phyloP scores from a whole-genome alignment of 1,140 invertebrate genomes.

The Gonatopus flavifemur region DNA sequence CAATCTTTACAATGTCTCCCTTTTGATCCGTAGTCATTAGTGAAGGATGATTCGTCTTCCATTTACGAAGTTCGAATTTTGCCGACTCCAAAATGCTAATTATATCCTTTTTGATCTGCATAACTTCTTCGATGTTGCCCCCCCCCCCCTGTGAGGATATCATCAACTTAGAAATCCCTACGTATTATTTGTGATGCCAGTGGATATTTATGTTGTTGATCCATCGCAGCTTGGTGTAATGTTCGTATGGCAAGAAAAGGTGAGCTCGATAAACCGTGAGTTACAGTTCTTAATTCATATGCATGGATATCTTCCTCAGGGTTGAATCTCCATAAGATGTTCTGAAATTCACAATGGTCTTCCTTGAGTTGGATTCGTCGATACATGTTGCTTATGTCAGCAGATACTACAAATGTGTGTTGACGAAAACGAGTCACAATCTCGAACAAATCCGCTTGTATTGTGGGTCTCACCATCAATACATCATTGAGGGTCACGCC shows the following conservation, averaged over 20 bases:
- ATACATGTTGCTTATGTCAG: slow-evolving; percentile 1
- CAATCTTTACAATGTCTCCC: not conserved
- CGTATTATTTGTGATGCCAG: slow-evolving; percentile 16
- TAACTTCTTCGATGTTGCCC: not conserved
- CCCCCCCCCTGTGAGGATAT: slow-evolving; percentile 27
- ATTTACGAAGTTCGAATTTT: slow-evolving; percentile 14
- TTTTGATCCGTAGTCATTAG: not conserved
- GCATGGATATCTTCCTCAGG: slow-evolving; percentile 1
- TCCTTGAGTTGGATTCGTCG: slow-evolving; percentile 12
- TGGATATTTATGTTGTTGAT: slow-evolving; percentile 17
- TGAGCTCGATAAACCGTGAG: too few relatives aligned
- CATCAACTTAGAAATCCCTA: slow-evolving; percentile 40
- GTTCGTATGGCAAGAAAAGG: slow-evolving; percentile 31
- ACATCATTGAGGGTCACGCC: not conserved
- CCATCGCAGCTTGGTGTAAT: slow-evolving; percentile 19
- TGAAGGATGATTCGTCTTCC: slow-evolving; percentile 3
- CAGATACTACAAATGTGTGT: not conserved
- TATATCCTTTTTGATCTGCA: not conserved
- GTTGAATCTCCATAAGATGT: slow-evolving; percentile 39
- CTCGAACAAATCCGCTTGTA: not conserved
- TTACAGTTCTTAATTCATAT: slow-evolving; percentile 26
- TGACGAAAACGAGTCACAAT: not conserved
- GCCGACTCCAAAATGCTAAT: not conserved
- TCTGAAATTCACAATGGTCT: slow-evolving; percentile 29
- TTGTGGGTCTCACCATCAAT: not conserved